These are phyloP conservation scores for Syngnathoides biaculeatus DNA, from an alignment of 2,113 vertebrate genomes.

Conservation along the genomic window DNA sequence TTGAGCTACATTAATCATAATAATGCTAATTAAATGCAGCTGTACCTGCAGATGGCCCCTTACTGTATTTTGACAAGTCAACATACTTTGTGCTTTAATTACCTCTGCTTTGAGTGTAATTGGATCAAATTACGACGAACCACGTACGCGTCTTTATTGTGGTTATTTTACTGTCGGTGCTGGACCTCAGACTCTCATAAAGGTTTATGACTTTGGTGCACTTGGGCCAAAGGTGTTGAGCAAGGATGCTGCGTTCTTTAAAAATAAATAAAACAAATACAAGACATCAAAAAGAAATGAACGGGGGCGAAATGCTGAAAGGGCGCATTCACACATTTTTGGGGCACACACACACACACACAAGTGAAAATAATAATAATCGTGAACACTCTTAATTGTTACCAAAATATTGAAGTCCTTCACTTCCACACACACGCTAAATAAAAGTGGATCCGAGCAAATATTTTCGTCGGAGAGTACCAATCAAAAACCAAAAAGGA, in stretches of 20 bases:
- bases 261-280: constrained; percentile 10
- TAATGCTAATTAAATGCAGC: neutral
- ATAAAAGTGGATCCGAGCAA: no score
- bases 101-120: constrained; percentile 36
- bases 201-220: constrained; percentile 48
- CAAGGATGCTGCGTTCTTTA: constrained; percentile 20
- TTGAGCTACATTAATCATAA: neutral
- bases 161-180: constrained; percentile 28
- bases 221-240: constrained; percentile 33
- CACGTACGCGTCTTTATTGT: constrained; percentile 45
- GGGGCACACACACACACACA: neutral
- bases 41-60: constrained; percentile 20
- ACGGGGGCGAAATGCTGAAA: neutral
- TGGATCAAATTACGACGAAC: constrained; percentile 46
- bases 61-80: constrained; percentile 28
- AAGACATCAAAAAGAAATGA: neutral
- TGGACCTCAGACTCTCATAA: constrained; percentile 61
- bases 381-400: neutral
- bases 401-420: neutral
- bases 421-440: neutral
- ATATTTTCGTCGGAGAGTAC: no score
- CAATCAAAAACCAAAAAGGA: no score
- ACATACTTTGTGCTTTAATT: constrained; percentile 17
- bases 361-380: neutral
- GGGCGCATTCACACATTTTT: constrained; percentile 3